A percentile compares a stretch with the other conserved stretches of the same genome.
These are phyloP conservation scores for Hedychridium roseum DNA, from an alignment of 2,888 invertebrate genomes.

Conservation along the genomic window DNA sequence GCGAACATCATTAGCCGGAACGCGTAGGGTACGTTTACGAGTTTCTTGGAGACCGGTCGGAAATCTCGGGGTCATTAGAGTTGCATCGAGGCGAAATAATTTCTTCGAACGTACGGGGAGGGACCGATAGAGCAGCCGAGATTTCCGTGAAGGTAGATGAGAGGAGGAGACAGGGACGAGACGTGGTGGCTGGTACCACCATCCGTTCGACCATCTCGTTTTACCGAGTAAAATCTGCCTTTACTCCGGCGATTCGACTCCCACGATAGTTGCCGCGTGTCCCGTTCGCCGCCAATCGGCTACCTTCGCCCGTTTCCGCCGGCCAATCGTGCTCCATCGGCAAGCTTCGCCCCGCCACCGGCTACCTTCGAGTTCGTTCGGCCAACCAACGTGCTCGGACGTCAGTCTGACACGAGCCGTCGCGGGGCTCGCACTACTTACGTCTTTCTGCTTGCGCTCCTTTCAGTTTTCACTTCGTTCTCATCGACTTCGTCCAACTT, in stretches of 20 bases:
- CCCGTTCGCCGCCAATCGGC: constrained; percentile 11
- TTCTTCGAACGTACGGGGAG: too few species aligned
- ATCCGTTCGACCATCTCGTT: constrained; percentile 33
- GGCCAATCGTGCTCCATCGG: too few species aligned
- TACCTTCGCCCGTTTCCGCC: constrained; percentile 9
- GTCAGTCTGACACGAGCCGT: constrained; percentile 35
- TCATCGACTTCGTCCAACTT: constrained; percentile 4
- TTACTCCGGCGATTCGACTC: constrained; percentile 43
- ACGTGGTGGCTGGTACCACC: constrained; percentile 42
- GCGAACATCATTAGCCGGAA: too few species aligned
- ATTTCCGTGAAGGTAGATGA: neutral
- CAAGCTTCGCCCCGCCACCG: constrained; percentile 8
- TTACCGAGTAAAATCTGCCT: constrained; percentile 35
- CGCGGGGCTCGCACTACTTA: constrained; percentile 18
- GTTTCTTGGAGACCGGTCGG: too few species aligned
- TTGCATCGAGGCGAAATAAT: too few species aligned
- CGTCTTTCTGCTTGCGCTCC: neutral
- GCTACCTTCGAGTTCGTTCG: constrained; percentile 17
- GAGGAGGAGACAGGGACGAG: constrained; percentile 1
- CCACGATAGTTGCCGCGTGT: constrained; percentile 37
- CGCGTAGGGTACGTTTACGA: too few species aligned
- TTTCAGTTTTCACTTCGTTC: neutral
- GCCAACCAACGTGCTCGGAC: constrained; percentile 23
- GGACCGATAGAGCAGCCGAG: too few species aligned
- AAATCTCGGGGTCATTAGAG: too few species aligned